Percentiles rank a stretch among this genome's conserved stretches.
Conservation (phyloP, 1,140 invertebrate species). For the Penaeus indicus region DNA sequence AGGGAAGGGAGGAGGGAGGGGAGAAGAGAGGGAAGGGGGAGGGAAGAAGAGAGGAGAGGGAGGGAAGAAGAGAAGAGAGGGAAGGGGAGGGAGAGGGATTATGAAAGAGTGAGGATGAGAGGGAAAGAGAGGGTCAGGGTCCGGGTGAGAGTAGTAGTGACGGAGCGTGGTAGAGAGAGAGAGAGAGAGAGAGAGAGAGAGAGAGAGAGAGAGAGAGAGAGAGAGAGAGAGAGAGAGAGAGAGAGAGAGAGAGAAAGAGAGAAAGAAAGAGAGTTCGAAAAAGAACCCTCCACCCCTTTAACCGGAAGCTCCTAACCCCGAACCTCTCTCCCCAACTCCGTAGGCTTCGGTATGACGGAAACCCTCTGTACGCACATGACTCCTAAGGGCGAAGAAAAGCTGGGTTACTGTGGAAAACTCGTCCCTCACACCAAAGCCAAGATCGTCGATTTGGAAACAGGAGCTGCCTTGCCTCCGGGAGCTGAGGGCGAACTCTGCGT, state of each 20-base stretch:
- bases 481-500: conserved; percentile 80
- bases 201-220: too few relatives aligned
- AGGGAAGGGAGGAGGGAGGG: too few relatives aligned
- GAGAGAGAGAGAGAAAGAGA: too few relatives aligned
- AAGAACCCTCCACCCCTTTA: background rate
- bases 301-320: background rate
- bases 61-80: background rate
- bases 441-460: conserved; percentile 74
- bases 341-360: conserved; percentile 65
- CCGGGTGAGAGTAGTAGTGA: too few relatives aligned
- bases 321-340: background rate
- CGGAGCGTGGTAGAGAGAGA: too few relatives aligned
- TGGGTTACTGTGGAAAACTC: conserved; percentile 77
- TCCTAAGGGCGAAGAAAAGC: conserved; percentile 59
- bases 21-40: too few relatives aligned
- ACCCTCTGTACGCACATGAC: conserved; percentile 44
- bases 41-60: too few relatives aligned
- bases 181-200: too few relatives aligned
- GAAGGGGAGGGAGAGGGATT: background rate
- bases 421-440: conserved; percentile 78
- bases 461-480: conserved; percentile 75
- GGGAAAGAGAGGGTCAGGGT: too few relatives aligned
- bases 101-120: too few relatives aligned
- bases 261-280: too few relatives aligned
- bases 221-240: too few relatives aligned